These are phyloP conservation scores for Troides helena DNA, from an alignment of 2,888 invertebrate genomes.

Conservation along the genomic window DNA sequence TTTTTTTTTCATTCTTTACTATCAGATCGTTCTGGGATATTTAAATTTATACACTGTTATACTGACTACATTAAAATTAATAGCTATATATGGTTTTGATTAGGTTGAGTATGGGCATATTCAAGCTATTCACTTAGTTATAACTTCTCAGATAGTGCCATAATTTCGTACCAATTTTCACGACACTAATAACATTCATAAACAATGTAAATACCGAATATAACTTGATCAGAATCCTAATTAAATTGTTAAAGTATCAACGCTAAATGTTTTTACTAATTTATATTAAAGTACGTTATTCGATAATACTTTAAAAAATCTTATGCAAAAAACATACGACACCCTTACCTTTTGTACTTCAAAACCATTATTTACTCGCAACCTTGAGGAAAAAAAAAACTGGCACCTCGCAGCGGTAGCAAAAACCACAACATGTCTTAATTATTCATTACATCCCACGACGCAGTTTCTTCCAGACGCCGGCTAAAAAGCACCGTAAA, in stretches of 20 bases:
- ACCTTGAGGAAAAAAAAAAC: slow-evolving; percentile 37
- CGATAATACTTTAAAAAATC: neutral
- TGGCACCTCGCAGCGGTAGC: slow-evolving; percentile 50
- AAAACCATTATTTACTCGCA: slow-evolving; percentile 20
- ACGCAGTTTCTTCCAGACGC: slow-evolving; percentile 59
- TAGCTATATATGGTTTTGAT: too few species aligned
- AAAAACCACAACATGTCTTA: slow-evolving; percentile 60
- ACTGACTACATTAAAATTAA: too few species aligned
- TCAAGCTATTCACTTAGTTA: too few species aligned
- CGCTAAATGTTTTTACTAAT: neutral
- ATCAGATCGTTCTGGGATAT: too few species aligned
- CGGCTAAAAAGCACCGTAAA: slow-evolving; percentile 69
- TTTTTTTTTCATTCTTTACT: too few species aligned
- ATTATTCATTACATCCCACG: slow-evolving; percentile 74
- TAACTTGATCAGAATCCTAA: neutral
- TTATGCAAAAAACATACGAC: neutral
- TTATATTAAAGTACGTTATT: neutral
- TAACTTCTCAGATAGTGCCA: too few species aligned
- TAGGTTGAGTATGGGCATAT: too few species aligned
- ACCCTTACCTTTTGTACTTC: slow-evolving; percentile 6
- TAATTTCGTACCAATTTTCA: too few species aligned
- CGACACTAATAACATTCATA: too few species aligned
- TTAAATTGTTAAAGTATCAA: neutral
- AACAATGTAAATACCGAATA: neutral
- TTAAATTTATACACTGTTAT: too few species aligned